Evolutionary conservation across 1,140 invertebrate species (phyloP).

Genomic region (Drosophila mojavensis): DNA sequence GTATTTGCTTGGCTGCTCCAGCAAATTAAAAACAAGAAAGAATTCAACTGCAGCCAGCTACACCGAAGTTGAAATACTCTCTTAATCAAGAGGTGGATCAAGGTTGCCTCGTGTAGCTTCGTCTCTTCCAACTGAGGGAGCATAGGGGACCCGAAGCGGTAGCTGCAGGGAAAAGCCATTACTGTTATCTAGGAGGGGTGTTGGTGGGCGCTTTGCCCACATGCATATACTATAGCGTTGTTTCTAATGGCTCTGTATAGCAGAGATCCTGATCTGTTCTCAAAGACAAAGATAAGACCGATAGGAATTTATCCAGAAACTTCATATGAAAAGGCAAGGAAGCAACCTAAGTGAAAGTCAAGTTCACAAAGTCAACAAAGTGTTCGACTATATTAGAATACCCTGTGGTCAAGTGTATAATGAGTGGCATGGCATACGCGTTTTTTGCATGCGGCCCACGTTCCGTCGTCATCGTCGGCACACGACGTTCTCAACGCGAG

Average conservation of each 20-base stretch:
- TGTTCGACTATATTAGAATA: neutral
- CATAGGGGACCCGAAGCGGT: too few relatives aligned
- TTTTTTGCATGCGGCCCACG: constrained; percentile 66
- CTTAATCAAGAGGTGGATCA: neutral
- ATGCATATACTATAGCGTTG: too few relatives aligned
- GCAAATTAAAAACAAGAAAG: constrained; percentile 64
- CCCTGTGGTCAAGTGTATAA: neutral
- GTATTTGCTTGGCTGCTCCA: constrained; percentile 73
- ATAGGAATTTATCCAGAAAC: too few relatives aligned
- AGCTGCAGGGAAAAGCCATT: too few relatives aligned
- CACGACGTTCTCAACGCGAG: constrained; percentile 13
- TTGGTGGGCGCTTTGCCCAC: too few relatives aligned
- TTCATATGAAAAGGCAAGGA: too few relatives aligned
- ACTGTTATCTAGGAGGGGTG: too few relatives aligned
- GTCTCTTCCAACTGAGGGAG: too few relatives aligned
- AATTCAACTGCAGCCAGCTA: neutral
- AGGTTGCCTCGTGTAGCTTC: too few relatives aligned
- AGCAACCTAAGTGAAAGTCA: neutral
- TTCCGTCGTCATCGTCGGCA: constrained; percentile 40
- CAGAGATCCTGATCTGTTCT: too few relatives aligned
- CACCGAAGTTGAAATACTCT: neutral
- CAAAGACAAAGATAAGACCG: too few relatives aligned
- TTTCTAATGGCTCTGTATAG: too few relatives aligned
- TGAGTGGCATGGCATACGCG: constrained; percentile 2
- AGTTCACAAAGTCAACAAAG: neutral